These are phyloP conservation scores for Casuarius casuarius DNA, from an alignment of 2,113 vertebrate species.

Conservation along the genomic window DNA sequence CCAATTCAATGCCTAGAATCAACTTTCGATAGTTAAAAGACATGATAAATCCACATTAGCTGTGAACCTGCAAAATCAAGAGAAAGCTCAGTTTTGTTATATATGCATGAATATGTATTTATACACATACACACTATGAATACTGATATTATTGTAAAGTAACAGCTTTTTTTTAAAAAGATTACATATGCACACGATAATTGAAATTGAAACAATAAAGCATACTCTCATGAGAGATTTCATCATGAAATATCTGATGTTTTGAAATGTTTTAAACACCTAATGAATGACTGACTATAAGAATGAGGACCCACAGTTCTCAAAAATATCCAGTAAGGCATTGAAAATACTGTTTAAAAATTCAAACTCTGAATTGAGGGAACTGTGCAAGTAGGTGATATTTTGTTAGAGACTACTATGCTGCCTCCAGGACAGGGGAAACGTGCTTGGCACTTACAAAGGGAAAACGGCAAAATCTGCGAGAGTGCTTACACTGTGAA, in stretches of 20 bases:
- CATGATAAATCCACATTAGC: not conserved
- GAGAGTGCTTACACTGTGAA: not conserved
- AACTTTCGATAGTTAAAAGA: not conserved
- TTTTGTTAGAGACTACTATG: not conserved
- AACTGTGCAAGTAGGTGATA: not conserved
- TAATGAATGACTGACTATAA: not conserved
- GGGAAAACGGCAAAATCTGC: not conserved
- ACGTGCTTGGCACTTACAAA: not conserved
- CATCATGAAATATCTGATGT: not conserved
- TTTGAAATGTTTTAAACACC: not conserved
- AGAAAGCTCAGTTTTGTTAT: not conserved
- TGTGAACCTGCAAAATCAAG: not conserved
- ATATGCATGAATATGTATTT: not conserved
- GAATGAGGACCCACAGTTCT: not conserved
- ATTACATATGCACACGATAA: not conserved
- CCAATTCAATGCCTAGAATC: not conserved
- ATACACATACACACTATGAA: not conserved
- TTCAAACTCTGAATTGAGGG: not conserved
- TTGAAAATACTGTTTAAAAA: not conserved
- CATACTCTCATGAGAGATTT: not conserved
- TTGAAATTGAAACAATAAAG: not conserved
- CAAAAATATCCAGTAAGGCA: not conserved
- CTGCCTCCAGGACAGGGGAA: not conserved
- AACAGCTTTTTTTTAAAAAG: not conserved
- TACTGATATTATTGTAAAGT: not conserved